Conservation (phyloP, 2,888 invertebrate genomes). For the Andrena praecox region DNA sequence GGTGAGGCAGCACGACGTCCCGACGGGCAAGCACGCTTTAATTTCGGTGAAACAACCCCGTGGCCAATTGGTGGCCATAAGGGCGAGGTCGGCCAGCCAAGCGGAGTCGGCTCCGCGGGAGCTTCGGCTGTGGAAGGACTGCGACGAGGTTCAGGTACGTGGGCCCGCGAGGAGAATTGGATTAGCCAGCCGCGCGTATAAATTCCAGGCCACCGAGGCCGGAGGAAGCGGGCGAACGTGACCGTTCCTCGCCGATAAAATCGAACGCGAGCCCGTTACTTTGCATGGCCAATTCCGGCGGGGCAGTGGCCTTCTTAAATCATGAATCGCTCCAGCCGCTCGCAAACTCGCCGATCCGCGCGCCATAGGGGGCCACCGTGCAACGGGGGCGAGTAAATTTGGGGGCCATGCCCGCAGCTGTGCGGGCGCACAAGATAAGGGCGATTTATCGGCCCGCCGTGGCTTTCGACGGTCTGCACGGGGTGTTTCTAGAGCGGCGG, state of each 20-base stretch:
- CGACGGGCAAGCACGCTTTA: constrained; percentile 94
- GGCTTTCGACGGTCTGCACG: not conserved
- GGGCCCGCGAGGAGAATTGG: constrained; percentile 45
- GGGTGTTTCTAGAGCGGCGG: not conserved
- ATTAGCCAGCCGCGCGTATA: constrained; percentile 44
- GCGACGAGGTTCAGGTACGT: constrained; percentile 91
- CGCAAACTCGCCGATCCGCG: constrained; percentile 31
- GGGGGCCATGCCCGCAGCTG: not conserved
- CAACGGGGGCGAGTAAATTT: constrained; percentile 34
- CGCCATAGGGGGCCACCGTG: not conserved
- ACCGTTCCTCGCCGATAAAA: constrained; percentile 28
- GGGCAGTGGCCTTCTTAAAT: constrained; percentile 42
- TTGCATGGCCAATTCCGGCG: constrained; percentile 41
- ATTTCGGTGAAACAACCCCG: constrained; percentile 94
- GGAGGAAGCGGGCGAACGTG: constrained; percentile 35
- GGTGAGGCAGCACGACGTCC: constrained; percentile 90
- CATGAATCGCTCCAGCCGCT: constrained; percentile 18
- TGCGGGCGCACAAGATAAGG: constrained; percentile 42
- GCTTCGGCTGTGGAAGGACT: constrained; percentile 90
- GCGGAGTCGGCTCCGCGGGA: constrained; percentile 86
- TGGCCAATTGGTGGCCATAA: constrained; percentile 93
- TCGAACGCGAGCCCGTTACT: constrained; percentile 16
- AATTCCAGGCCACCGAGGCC: constrained; percentile 38
- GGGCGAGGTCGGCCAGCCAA: constrained; percentile 91
- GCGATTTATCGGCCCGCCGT: constrained; percentile 39